Evolutionary conservation across 2,888 invertebrate genomes (phyloP).

Genomic region (Apeira syringaria): DNA sequence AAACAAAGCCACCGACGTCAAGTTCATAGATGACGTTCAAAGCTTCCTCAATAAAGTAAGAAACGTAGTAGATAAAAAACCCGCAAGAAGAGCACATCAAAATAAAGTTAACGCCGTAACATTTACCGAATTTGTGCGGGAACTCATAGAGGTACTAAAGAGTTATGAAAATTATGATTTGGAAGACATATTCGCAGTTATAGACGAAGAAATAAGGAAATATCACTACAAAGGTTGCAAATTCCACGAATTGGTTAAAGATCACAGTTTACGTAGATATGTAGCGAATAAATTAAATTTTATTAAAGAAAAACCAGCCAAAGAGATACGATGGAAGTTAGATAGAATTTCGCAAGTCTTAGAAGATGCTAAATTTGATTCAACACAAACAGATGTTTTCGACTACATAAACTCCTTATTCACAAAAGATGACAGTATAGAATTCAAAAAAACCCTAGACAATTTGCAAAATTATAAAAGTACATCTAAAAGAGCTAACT

Average conservation of each 20-base stretch:
- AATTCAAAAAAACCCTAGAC: slow-evolving; percentile 37
- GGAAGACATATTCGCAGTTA: slow-evolving; percentile 34
- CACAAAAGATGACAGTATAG: slow-evolving; percentile 24
- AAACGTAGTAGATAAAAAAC: slow-evolving; percentile 4
- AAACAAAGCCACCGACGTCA: slow-evolving; percentile 38
- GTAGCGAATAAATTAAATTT: slow-evolving; percentile 36
- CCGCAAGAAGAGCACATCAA: slow-evolving; percentile 7
- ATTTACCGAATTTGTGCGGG: slow-evolving; percentile 49
- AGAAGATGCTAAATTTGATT: slow-evolving; percentile 21
- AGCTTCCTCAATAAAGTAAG: slow-evolving; percentile 42
- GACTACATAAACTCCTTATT: slow-evolving; percentile 50
- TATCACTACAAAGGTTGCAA: slow-evolving; percentile 44
- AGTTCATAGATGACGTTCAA: slow-evolving; percentile 45
- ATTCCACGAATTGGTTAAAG: slow-evolving; percentile 41
- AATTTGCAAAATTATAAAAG: slow-evolving; percentile 38
- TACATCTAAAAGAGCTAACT: slow-evolving; percentile 30
- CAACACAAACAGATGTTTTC: slow-evolving; percentile 27
- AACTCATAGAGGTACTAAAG: slow-evolving; percentile 35
- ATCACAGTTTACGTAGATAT: slow-evolving; percentile 32
- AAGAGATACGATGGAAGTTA: slow-evolving; percentile 33
- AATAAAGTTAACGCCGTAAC: slow-evolving; percentile 6
- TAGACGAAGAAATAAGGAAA: slow-evolving; percentile 45
- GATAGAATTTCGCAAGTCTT: slow-evolving; percentile 25
- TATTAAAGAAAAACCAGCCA: slow-evolving; percentile 29
- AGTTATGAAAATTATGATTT: slow-evolving; percentile 46